Base-by-base conservation (phyloP, 2,797 vertebrate genomes). In the Amblyopsis hoosieri region DNA sequence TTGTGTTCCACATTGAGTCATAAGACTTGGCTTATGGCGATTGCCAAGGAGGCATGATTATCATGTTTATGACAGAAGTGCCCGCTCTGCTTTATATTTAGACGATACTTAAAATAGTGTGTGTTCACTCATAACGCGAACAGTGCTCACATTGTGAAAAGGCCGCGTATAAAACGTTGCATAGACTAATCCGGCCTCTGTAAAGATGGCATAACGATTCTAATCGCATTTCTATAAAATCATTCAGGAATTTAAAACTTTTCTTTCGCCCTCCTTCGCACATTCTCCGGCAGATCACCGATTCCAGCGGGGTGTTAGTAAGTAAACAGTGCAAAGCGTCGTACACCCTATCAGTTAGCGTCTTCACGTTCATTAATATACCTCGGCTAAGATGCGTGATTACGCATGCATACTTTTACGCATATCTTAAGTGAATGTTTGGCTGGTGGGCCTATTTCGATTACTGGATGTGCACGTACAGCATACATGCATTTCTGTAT, bases 201-300 rank as follows among this genome's bases (percentile, higher is more conserved):
- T 94, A 96, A 97, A 96, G 94, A 94, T 96, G 94, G 95, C 94
- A 97, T 95, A 94, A 96, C 97, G 95, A 96, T 95, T 94, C 93
- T 95, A 95, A 97, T 94, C 91, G 93, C 94, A 94, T 96, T 95
- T 95, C 93, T 93, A 92, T 93, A 92, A 95, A 96, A 96, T 95
- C 94, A 95, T 95, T 95, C 90, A 95, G 95, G 95, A 96, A 96
- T 96, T 95, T 93, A 93, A 95, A 95, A 96, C 94, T 94, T 94
- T 92, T 91, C 87, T 89, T 87, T 78, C 63, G 69, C 61, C 77
- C 68, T 72, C 60, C 71, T 93, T 94, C 94, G 87, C 92, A 93
- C 95, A 95, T 95, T 96, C 94, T 94, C 89, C 93, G 89, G 92
- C 87, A 74, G 63, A 82, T 75, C 81, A 71, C 64, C 74, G 75